Conservation (phyloP, 1,140 invertebrate genomes). For the Grapholita molesta region DNA sequence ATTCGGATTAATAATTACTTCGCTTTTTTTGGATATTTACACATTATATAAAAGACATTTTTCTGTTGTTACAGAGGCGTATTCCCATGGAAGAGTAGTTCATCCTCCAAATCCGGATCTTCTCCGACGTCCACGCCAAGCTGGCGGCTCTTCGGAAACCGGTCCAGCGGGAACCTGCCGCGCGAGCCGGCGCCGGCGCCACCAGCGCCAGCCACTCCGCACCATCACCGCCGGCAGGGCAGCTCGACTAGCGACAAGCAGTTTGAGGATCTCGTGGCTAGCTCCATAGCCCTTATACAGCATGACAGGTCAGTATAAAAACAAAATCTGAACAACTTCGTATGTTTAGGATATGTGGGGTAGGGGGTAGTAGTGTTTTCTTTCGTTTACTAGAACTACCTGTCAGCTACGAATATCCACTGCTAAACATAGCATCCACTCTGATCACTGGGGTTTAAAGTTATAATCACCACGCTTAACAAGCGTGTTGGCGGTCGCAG, state of each 20-base stretch:
- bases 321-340: too few relatives aligned
- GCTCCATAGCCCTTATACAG: constrained; percentile 81
- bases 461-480: too few relatives aligned
- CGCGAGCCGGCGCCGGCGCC: constrained; percentile 60
- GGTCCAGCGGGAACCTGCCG: constrained; percentile 53
- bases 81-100: constrained; percentile 81
- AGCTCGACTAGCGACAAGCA: constrained; percentile 74
- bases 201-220: constrained; percentile 64
- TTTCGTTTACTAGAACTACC: too few relatives aligned
- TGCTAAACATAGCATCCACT: too few relatives aligned
- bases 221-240: constrained; percentile 69
- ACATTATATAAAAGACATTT: too few relatives aligned
- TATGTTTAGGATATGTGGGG: too few relatives aligned
- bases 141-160: constrained; percentile 65
- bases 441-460: too few relatives aligned
- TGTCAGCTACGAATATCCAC: too few relatives aligned
- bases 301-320: constrained; percentile 73
- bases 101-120: constrained; percentile 45
- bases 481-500: too few relatives aligned
- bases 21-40: too few relatives aligned
- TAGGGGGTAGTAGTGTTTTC: too few relatives aligned
- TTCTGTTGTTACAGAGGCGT: constrained; percentile 80
- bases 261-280: constrained; percentile 79
- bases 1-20: too few relatives aligned
- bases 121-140: constrained; percentile 31